Base-by-base conservation (phyloP, 2,797 vertebrate species). In the Thripadectes ignobilis region DNA sequence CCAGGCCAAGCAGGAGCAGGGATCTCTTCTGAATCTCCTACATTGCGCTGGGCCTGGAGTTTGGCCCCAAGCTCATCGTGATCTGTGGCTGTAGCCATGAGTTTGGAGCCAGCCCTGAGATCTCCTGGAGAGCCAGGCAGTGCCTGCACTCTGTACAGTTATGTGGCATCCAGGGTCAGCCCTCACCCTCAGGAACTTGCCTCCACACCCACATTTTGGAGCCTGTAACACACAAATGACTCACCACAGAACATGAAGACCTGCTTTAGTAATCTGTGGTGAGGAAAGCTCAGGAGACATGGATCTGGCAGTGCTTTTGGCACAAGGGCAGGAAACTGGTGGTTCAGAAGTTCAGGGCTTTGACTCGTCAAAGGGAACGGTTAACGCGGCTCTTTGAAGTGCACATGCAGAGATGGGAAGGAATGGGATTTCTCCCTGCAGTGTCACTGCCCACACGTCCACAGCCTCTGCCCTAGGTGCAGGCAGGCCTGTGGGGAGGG, bases 341-440 rank as follows among this genome's bases (percentile, higher is more conserved):
- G 29, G 43, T 66, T 83, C 75, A 30, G n/a, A 83, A 89, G 72
- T 41, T 58, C 51, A 61, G 26, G 12, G 2, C 2, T 38, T 82
- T 49, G 49, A 68, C 38, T 71, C 34, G 49, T 78, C 15, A 49
- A 79, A 78, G 45, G 57, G 26, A 91, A 48, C 7, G 48, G 39
- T 14, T 18, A 59, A 16, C 72, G 80, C 12, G 48, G 72, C 48
- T 80, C 75, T 55, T 66, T 36, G 15, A 81, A 36, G 8, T 14
- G 24, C 14, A 54, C 12, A 6, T 0, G 8, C 38, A 84, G 49
- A 27, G 41, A 69, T 30, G 12, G 45, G 76, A 94, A 79, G 24
- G 57, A 85, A 65, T 6, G 24, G 84, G 74, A 73, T 55, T 75
- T 90, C 80, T 88, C 85, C 77, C 51, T 69, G 46, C 73, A 55